These are phyloP conservation scores for Furnarius figulus DNA, from an alignment of 2,113 vertebrate species.

Conservation along the genomic window DNA sequence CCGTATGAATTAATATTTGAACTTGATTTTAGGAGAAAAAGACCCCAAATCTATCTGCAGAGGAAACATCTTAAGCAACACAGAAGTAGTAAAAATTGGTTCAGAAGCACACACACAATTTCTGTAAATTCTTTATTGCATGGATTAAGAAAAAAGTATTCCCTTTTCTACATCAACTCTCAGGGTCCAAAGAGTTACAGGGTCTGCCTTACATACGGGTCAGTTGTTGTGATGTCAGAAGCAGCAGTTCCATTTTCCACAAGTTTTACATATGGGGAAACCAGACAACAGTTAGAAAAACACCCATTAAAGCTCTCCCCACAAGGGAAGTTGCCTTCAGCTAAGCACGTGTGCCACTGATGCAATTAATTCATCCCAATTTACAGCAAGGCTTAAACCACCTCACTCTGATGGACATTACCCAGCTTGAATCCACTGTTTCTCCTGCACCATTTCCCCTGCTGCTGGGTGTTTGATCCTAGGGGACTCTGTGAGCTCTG, in stretches of 20 bases:
- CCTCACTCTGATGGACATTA: neutral
- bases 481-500: neutral
- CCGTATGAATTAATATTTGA: neutral
- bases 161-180: conserved; percentile 24
- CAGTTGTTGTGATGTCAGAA: neutral
- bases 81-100: neutral
- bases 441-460: neutral
- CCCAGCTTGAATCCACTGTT: neutral
- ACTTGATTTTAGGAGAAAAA: neutral
- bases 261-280: neutral
- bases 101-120: neutral
- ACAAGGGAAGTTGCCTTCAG: neutral
- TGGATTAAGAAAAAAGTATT: conserved; percentile 51
- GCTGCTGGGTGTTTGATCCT: neutral
- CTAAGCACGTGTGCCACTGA: neutral
- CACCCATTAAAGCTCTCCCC: neutral
- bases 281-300: neutral
- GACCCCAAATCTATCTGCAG: neutral
- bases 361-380: neutral
- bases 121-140: conserved; percentile 67
- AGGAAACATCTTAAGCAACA: neutral
- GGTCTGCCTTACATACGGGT: neutral
- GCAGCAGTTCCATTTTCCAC: neutral
- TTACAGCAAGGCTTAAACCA: neutral
- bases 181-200: neutral